phyloP scores from a whole-genome alignment of 2,113 vertebrate genomes.

The Odontesthes bonariensis region DNA sequence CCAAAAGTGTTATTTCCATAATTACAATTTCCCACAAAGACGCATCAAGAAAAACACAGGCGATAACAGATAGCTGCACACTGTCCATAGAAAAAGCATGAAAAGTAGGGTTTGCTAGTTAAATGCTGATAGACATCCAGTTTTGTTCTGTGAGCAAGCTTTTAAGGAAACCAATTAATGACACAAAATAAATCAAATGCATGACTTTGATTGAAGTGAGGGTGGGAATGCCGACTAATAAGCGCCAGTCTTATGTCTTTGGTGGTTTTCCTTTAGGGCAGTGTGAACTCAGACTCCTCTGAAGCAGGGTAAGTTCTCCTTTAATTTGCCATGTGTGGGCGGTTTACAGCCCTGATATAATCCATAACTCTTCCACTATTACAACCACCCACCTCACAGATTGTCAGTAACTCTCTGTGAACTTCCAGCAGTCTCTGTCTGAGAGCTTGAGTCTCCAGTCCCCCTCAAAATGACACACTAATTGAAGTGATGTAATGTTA shows the following conservation, averaged over 20 bases:
- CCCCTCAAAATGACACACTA: slow-evolving; percentile 62
- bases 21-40: not conserved
- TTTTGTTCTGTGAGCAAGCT: slow-evolving; percentile 38
- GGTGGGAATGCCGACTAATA: slow-evolving; percentile 66
- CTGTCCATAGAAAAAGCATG: slow-evolving; percentile 6
- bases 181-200: slow-evolving; percentile 65
- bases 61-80: not conserved
- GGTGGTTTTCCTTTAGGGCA: slow-evolving; percentile 68
- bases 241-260: slow-evolving; percentile 56
- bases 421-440: slow-evolving; percentile 40
- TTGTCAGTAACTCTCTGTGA: slow-evolving; percentile 49
- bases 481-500: slow-evolving; percentile 80
- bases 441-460: slow-evolving; percentile 36
- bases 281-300: slow-evolving; percentile 64
- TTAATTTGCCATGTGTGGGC: slow-evolving; percentile 75
- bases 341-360: slow-evolving; percentile 76
- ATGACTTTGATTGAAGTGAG: slow-evolving; percentile 64
- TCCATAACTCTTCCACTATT: slow-evolving; percentile 68
- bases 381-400: slow-evolving; percentile 67
- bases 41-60: not conserved
- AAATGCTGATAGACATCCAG: slow-evolving; percentile 13
- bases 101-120: slow-evolving; percentile 8
- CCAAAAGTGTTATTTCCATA: not conserved
- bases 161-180: slow-evolving; percentile 44
- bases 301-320: slow-evolving; percentile 64